Conservation (phyloP, 2,797 vertebrate species). For the Lepus townsendii region DNA sequence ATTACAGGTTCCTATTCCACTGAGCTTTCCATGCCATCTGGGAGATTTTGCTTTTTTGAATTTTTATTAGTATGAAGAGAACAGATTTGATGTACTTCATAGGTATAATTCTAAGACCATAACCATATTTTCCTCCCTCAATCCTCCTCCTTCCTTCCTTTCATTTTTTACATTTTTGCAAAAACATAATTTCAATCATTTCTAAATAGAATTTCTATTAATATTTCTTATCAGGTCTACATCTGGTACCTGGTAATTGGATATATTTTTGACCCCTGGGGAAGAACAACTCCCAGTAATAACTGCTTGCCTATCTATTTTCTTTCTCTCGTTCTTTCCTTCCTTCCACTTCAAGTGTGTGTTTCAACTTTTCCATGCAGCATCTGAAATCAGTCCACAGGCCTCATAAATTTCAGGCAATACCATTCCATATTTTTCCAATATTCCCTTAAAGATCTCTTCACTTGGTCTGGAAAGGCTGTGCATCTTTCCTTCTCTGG, state of each 20-base stretch:
- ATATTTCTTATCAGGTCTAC: neutral
- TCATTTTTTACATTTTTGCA: too few species aligned
- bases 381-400: neutral
- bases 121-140: too few species aligned
- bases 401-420: neutral
- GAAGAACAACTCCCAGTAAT: neutral
- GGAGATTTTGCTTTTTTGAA: too few species aligned
- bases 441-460: neutral
- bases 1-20: neutral
- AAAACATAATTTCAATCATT: neutral
- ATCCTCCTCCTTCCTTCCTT: too few species aligned
- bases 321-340: neutral
- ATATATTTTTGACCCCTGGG: neutral
- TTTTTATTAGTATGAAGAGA: too few species aligned
- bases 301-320: too few species aligned
- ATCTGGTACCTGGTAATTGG: neutral
- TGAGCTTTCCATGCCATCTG: neutral
- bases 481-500: neutral
- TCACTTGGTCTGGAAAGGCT: slow-evolving; percentile 1
- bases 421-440: neutral
- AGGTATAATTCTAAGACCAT: too few species aligned
- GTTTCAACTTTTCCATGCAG: neutral
- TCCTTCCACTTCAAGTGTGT: neutral
- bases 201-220: neutral
- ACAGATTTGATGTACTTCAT: too few species aligned